phyloP scores from a whole-genome alignment of 2,888 invertebrate species.

The Oxystoma pomonae region DNA sequence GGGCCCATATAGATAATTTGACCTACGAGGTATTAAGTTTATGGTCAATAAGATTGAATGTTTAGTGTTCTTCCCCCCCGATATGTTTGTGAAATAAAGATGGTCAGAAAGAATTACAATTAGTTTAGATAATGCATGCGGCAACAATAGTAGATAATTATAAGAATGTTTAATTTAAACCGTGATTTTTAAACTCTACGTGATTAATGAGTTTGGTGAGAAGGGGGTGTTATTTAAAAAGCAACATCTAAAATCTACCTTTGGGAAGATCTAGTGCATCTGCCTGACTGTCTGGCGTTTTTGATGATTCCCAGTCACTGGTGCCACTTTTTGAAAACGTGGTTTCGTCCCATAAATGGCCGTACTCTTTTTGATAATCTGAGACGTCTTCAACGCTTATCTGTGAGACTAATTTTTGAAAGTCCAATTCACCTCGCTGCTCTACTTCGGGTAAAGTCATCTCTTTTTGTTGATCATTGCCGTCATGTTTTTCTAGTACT shows the following conservation, averaged over 20 bases:
- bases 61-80: constrained; percentile 34
- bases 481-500: constrained; percentile 44
- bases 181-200: constrained; percentile 29
- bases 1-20: constrained; percentile 49
- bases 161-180: constrained; percentile 16
- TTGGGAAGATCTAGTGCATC: constrained; percentile 47
- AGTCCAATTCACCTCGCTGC: constrained; percentile 45
- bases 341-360: constrained; percentile 49
- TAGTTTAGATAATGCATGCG: constrained; percentile 21
- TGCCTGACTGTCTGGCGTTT: constrained; percentile 48
- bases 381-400: constrained; percentile 51
- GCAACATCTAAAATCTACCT: constrained; percentile 47
- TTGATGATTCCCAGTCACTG: constrained; percentile 46
- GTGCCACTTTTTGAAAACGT: constrained; percentile 45
- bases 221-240: constrained; percentile 16
- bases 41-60: constrained; percentile 14
- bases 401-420: constrained; percentile 50
- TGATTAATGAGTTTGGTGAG: constrained; percentile 33
- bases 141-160: constrained; percentile 3
- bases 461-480: constrained; percentile 33
- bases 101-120: constrained; percentile 4
- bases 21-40: constrained; percentile 38
- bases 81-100: constrained; percentile 39
- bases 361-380: constrained; percentile 49
- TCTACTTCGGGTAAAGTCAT: constrained; percentile 42